A percentile compares a stretch with the other conserved stretches of the same genome.
These are phyloP conservation scores for Ephydatia muelleri DNA, from an alignment of 37 sponge, comb jelly and placozoan species.

Conservation along the genomic window DNA sequence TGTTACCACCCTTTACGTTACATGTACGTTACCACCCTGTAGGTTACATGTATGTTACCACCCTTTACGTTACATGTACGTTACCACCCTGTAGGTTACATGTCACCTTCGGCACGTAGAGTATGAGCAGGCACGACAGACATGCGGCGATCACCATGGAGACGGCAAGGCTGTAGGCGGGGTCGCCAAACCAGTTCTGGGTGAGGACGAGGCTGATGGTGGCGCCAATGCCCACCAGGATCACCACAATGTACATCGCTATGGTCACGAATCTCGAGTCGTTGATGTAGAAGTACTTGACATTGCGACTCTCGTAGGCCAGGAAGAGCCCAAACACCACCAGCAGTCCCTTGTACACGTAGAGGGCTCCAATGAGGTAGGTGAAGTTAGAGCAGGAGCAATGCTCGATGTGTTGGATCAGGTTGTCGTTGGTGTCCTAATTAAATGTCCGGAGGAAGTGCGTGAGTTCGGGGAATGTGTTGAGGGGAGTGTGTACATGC, in stretches of 20 bases:
- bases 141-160: slow-evolving; percentile 32
- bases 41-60: background rate
- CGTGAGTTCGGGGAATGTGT: too few species aligned
- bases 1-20: too few species aligned
- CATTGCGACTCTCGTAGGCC: slow-evolving; percentile 87
- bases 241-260: slow-evolving; percentile 65
- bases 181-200: slow-evolving; percentile 32
- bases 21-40: background rate
- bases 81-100: background rate
- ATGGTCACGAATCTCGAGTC: slow-evolving; percentile 73
- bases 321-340: slow-evolving; percentile 80
- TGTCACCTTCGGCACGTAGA: slow-evolving; percentile 62
- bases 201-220: slow-evolving; percentile 63
- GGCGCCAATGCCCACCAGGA: slow-evolving; percentile 64
- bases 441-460: too few species aligned
- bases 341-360: slow-evolving; percentile 69
- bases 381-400: slow-evolving; percentile 43
- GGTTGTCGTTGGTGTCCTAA: slow-evolving; percentile 18
- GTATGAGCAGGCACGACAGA: slow-evolving; percentile 50
- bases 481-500: too few species aligned
- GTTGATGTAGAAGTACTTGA: slow-evolving; percentile 70
- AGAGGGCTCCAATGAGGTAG: slow-evolving; percentile 73
- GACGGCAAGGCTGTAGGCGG: slow-evolving; percentile 55
- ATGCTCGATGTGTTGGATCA: slow-evolving; percentile 4
- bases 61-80: background rate